Percentiles rank a stretch among this genome's conserved stretches.
Evolutionary conservation across 2,797 vertebrate genomes (phyloP).

Genomic region (Chrosomus eos): DNA sequence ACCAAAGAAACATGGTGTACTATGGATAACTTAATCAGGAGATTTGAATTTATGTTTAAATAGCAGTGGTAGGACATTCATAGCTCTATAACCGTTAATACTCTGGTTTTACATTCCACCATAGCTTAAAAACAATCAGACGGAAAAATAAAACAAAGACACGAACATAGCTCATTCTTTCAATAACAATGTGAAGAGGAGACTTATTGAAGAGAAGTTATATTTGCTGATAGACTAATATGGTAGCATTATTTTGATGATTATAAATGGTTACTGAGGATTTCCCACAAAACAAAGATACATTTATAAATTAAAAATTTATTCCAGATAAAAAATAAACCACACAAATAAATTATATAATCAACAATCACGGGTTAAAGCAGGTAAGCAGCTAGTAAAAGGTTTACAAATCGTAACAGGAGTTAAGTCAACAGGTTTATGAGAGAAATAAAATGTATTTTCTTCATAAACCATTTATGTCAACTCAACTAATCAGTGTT

Average conservation of each 20-base stretch:
- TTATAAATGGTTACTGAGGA: neutral
- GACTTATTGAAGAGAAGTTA: neutral
- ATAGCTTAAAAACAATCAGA: constrained; percentile 70
- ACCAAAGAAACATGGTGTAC: neutral
- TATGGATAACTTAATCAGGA: neutral
- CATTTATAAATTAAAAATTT: neutral
- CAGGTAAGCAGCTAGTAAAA: neutral
- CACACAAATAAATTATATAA: neutral
- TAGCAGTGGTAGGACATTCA: constrained; percentile 68
- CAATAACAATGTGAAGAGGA: constrained; percentile 16
- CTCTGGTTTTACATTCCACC: constrained; percentile 24
- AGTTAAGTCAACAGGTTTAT: neutral
- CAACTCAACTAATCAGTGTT: neutral
- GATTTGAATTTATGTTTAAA: constrained; percentile 58
- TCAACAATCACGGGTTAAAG: neutral
- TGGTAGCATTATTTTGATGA: neutral
- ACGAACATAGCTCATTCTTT: constrained; percentile 58
- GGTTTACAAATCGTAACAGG: neutral
- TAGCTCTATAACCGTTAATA: constrained; percentile 36
- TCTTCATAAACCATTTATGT: neutral
- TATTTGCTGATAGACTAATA: constrained; percentile 13
- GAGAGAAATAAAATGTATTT: neutral
- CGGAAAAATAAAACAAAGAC: constrained; percentile 71
- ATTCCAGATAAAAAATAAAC: neutral
- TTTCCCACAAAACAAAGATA: neutral